A percentile compares a stretch with the other conserved stretches of the same genome.
Conservation (phyloP, 2,888 invertebrate species). For the Slavum lentiscoides region DNA sequence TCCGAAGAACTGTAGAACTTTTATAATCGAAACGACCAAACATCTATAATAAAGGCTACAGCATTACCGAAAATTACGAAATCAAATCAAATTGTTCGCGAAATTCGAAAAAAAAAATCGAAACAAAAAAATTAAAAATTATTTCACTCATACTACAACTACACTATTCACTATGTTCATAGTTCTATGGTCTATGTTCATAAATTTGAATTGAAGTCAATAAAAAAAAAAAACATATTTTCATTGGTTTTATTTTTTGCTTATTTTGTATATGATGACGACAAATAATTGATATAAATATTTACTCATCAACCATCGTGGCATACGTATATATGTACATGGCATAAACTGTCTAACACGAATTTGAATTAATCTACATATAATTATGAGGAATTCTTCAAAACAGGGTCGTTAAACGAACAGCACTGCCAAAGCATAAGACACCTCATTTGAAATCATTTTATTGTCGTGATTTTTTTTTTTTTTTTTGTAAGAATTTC, state of each 20-base stretch:
- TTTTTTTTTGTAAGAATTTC: not conserved
- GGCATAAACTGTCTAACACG: conserved; percentile 1
- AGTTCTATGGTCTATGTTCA: not conserved
- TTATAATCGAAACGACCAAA: not conserved
- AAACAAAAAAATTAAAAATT: not conserved
- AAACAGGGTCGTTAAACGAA: conserved; percentile 26
- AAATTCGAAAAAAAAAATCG: not conserved
- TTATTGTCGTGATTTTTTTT: conserved; percentile 11
- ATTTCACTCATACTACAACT: not conserved
- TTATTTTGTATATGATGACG: not conserved
- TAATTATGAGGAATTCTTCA: conserved; percentile 12
- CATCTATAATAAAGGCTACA: not conserved
- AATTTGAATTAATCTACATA: conserved; percentile 44
- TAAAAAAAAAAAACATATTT: not conserved
- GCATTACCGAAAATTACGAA: not conserved
- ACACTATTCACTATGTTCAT: not conserved
- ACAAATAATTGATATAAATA: conserved; percentile 2
- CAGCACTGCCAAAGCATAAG: conserved; percentile 13
- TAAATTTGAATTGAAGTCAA: not conserved
- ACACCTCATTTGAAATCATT: conserved; percentile 21
- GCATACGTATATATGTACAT: conserved; percentile 3
- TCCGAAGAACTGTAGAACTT: no score
- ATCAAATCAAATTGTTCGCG: not conserved
- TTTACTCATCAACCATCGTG: not conserved
- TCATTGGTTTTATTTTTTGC: not conserved